These are phyloP conservation scores for Luehdorfia chinensis DNA, from an alignment of 1,140 invertebrate species.

Conservation along the genomic window DNA sequence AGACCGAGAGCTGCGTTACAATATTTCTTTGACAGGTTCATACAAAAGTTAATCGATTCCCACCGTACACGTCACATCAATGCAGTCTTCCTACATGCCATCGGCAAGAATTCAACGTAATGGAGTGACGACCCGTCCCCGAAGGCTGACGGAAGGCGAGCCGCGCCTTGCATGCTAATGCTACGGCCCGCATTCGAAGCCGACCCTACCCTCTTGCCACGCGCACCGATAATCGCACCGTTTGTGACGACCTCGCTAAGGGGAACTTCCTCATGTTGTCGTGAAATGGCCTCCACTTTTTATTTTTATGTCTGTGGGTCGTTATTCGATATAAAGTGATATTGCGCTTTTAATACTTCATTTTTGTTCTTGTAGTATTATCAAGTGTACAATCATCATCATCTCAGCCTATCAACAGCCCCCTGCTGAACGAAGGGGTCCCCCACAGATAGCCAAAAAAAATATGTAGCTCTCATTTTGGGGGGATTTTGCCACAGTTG, in stretches of 20 bases:
- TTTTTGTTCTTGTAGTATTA: no score
- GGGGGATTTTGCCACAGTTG: no score
- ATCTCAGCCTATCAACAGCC: no score
- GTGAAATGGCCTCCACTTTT: neutral
- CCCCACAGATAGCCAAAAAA: no score
- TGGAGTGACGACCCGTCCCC: conserved; percentile 17
- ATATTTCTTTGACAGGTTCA: no score
- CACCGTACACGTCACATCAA: neutral
- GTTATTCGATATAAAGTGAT: neutral
- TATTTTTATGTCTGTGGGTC: neutral
- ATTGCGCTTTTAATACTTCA: no score
- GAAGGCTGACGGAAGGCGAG: conserved; percentile 23
- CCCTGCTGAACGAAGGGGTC: no score
- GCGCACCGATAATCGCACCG: conserved; percentile 15
- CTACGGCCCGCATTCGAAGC: conserved; percentile 18
- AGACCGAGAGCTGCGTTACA: no score
- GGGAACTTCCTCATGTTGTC: neutral
- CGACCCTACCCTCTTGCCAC: conserved; percentile 10
- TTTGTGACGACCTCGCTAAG: no score
- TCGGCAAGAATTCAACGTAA: conserved; percentile 19
- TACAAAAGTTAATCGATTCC: no score
- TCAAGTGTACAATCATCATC: no score
- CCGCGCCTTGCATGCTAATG: conserved; percentile 41
- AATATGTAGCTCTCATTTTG: no score
- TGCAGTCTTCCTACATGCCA: neutral